A percentile compares a stretch with the other conserved stretches of the same genome.
Conservation (phyloP, 2,888 invertebrate species). For the Amphimallon solstitiale region DNA sequence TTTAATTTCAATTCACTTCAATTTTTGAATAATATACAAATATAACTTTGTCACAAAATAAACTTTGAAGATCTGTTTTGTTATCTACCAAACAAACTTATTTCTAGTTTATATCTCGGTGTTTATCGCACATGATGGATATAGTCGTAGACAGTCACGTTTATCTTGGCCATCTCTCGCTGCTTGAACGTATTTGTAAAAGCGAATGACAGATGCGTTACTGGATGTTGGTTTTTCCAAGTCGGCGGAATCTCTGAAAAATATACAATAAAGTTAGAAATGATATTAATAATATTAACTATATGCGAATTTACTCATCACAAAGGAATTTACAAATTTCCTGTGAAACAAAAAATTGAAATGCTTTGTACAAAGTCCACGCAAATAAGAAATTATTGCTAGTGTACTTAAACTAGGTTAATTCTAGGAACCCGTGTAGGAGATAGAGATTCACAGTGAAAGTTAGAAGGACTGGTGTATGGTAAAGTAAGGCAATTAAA, state of each 20-base stretch:
- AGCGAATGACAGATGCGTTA: slow-evolving; percentile 77
- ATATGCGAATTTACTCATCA: too few relatives aligned
- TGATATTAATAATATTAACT: neutral
- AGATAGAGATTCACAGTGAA: too few relatives aligned
- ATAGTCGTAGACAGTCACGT: slow-evolving; percentile 75
- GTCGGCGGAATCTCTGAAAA: slow-evolving; percentile 79
- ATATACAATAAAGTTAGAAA: slow-evolving; percentile 17
- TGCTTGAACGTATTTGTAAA: slow-evolving; percentile 82
- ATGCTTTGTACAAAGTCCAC: too few relatives aligned
- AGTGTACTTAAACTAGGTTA: neutral
- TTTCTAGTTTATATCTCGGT: slow-evolving; percentile 63
- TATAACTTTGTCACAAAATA: too few relatives aligned
- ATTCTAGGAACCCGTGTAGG: neutral
- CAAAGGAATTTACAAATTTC: neutral
- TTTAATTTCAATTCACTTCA: too few relatives aligned
- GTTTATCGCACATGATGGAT: slow-evolving; percentile 76
- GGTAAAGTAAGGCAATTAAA: too few relatives aligned
- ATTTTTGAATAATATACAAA: too few relatives aligned
- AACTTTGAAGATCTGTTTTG: too few relatives aligned
- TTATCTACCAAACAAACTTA: too few relatives aligned
- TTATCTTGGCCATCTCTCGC: slow-evolving; percentile 86
- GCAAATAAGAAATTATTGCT: too few relatives aligned
- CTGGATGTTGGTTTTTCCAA: slow-evolving; percentile 73
- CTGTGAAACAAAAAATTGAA: too few relatives aligned
- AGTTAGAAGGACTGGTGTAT: too few relatives aligned